A percentile compares a stretch with the other conserved stretches of the same genome.
Conservation (phyloP, 2,888 invertebrate genomes). For the Neoitamus cyanurus region DNA sequence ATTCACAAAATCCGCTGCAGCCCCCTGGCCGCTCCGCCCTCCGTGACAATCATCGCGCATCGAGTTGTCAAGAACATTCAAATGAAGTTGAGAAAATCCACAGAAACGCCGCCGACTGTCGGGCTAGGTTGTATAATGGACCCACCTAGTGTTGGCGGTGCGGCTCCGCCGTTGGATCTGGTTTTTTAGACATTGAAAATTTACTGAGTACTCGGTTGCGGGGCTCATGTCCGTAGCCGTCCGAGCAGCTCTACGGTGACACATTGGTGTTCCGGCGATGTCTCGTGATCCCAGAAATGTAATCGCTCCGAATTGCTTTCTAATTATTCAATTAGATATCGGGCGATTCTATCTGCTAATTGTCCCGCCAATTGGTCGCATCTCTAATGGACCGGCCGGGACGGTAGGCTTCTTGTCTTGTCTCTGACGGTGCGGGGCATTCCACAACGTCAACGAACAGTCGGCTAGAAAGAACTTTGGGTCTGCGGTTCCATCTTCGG, state of each 20-base stretch:
- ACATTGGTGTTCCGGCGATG: neutral
- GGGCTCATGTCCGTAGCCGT: neutral
- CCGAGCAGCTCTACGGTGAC: neutral
- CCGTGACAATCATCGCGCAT: neutral
- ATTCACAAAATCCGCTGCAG: neutral
- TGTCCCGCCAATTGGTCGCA: neutral
- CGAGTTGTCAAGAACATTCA: constrained; percentile 25
- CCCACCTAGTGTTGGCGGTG: constrained; percentile 7
- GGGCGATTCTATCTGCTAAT: neutral
- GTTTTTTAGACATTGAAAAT: constrained; percentile 1
- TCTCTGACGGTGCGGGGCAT: neutral
- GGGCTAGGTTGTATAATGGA: neutral
- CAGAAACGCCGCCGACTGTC: neutral
- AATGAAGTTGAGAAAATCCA: constrained; percentile 4
- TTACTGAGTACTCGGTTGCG: neutral
- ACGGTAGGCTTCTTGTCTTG: neutral
- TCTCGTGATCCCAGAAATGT: neutral
- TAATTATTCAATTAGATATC: constrained; percentile 21
- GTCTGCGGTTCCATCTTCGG: neutral
- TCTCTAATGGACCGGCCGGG: neutral
- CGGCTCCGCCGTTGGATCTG: neutral
- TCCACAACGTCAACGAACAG: neutral
- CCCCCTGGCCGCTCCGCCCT: neutral
- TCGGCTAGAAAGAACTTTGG: neutral
- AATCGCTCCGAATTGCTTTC: constrained; percentile 10